A percentile compares a stretch with the other conserved stretches of the same genome.
These are phyloP conservation scores for Brachymystax lenok DNA, from an alignment of 2,797 vertebrate genomes.

Conservation along the genomic window DNA sequence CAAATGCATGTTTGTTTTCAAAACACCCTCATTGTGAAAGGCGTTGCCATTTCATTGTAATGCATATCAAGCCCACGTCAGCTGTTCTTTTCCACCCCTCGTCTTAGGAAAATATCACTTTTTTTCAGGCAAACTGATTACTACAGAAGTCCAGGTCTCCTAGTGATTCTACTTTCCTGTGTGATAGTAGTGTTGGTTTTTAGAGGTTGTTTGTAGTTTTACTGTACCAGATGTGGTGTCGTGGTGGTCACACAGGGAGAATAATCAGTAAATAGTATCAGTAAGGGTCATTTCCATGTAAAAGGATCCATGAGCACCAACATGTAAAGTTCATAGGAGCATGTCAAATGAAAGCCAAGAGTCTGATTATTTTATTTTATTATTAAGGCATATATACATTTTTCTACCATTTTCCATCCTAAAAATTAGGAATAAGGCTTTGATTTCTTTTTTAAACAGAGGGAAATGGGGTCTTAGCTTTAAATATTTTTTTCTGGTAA, in stretches of 20 bases:
- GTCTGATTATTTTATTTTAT: too few species aligned
- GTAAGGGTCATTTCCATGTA: not conserved
- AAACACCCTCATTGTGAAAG: conserved; percentile 64
- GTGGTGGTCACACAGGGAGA: conserved; percentile 58
- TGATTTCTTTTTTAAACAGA: too few species aligned
- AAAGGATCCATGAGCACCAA: too few species aligned
- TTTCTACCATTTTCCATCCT: too few species aligned
- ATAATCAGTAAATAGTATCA: conserved; percentile 49
- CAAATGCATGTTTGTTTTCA: conserved; percentile 69
- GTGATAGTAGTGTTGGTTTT: conserved; percentile 42
- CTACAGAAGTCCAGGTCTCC: not conserved
- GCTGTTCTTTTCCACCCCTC: conserved; percentile 45
- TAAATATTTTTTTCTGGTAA: too few species aligned
- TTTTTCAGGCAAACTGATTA: conserved; percentile 32
- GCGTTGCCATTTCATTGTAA: conserved; percentile 69
- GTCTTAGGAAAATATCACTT: conserved; percentile 44
- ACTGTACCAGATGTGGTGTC: conserved; percentile 66
- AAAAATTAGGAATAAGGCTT: too few species aligned
- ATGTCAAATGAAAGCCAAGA: not conserved
- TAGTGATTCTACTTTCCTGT: conserved; percentile 18
- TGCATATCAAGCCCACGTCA: conserved; percentile 57
- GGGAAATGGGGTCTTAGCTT: too few species aligned
- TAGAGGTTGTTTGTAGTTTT: conserved; percentile 68
- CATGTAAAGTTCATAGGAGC: not conserved
- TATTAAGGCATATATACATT: too few species aligned